Conservation (phyloP, 2,113 vertebrate species). For the Sprattus sprattus region DNA sequence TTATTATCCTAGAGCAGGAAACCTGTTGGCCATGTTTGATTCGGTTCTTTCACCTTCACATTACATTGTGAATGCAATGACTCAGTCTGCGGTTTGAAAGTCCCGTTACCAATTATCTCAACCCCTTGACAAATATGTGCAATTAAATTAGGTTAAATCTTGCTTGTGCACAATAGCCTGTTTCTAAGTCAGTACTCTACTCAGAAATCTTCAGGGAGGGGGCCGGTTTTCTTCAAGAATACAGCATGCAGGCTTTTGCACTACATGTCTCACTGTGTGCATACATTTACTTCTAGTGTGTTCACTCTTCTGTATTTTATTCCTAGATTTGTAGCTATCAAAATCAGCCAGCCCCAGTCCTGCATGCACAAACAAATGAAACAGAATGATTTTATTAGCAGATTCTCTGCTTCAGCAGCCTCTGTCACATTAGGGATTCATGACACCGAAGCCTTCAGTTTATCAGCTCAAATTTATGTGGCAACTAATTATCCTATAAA, state of each 20-base stretch:
- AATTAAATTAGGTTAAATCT: conserved; percentile 40
- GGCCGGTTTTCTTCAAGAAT: neutral
- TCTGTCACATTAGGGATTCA: neutral
- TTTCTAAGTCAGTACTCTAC: neutral
- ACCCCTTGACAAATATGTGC: conserved; percentile 51
- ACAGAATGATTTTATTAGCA: conserved; percentile 9
- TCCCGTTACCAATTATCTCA: conserved; percentile 56
- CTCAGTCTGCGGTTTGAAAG: conserved; percentile 50
- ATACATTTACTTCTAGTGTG: neutral
- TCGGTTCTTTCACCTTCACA: neutral
- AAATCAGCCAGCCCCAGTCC: neutral
- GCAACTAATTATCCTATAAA: conserved; percentile 49
- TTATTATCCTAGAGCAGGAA: neutral
- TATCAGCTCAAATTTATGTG: conserved; percentile 29
- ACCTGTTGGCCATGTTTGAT: neutral
- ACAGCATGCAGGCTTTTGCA: neutral
- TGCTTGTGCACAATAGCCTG: conserved; percentile 31
- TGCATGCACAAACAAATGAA: neutral
- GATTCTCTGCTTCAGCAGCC: neutral
- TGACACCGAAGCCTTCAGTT: conserved; percentile 31
- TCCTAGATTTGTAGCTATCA: neutral
- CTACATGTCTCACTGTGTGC: neutral
- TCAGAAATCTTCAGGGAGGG: neutral
- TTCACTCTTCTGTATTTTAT: neutral
- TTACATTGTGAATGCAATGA: neutral